A percentile compares a stretch with the other conserved stretches of the same genome.
These are phyloP conservation scores for Cygnus buccinator DNA, from an alignment of 2,113 vertebrate genomes.

Conservation along the genomic window DNA sequence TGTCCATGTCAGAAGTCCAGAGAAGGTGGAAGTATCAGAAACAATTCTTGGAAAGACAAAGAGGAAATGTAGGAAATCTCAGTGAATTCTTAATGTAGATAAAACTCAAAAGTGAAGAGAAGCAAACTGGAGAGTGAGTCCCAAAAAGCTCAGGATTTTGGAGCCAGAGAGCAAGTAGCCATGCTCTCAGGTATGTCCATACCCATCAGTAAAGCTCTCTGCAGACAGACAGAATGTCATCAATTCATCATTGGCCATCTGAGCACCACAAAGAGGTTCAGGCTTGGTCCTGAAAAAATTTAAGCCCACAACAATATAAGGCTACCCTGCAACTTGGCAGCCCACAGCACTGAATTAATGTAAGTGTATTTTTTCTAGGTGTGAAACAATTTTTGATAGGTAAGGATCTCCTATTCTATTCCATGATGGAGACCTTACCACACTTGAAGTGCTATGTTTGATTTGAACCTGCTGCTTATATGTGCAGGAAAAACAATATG, in stretches of 20 bases:
- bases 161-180: background rate
- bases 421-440: background rate
- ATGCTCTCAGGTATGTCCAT: background rate
- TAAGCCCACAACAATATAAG: background rate
- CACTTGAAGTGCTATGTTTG: background rate
- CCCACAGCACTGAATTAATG: background rate
- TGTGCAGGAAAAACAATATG: background rate
- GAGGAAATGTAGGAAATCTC: background rate
- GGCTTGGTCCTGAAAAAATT: background rate
- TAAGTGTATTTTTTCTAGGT: background rate
- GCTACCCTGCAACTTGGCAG: background rate
- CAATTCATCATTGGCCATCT: background rate
- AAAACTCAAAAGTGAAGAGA: background rate
- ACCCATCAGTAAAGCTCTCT: background rate
- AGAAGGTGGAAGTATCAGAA: background rate
- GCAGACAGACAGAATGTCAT: background rate
- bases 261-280: background rate
- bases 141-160: background rate
- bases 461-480: background rate
- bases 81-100: background rate
- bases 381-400: background rate
- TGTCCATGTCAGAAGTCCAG: background rate
- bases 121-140: background rate
- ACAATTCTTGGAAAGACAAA: background rate
- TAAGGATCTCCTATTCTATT: background rate